Base-by-base conservation (phyloP, 1,140 invertebrate species). In the Archivesica marissinica region DNA sequence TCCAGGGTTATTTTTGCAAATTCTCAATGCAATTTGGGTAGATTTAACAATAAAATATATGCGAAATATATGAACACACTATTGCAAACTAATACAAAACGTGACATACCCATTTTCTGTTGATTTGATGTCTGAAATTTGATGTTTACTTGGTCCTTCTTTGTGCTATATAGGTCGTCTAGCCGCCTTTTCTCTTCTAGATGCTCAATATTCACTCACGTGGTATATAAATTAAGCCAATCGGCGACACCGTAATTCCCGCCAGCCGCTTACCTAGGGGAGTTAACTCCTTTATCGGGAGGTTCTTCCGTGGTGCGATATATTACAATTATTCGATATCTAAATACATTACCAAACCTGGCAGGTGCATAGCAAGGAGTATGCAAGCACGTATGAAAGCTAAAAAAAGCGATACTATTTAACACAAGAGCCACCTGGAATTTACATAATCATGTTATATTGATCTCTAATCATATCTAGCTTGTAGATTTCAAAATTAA, bases 101-200 rank as follows among this genome's bases (percentile, higher is more conserved):
- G 39, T 56, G 39, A 83, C 80, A 61, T 74, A 83, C 80, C 80
- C 80, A 83, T 83, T 83, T 83, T 83, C 15, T 38, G 23, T 44
- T 41, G 20, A 47, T 50, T 79, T 64, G 39, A 39, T 68, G 28
- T 38, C 64, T n/a, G 44, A 74, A 70, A 74, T 38, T 38, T 47
- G 28, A 39, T 39, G 25, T 39, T 50, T 41, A 15, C 11, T 72
- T 35, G 25, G 13, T 82, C 68, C 68, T 83, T 83, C 80, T 83
- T 83, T 83, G 80, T 83, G 68, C 68, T 75, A 83, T 83, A 56
- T 83, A 83, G 80, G 80, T 83, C 68, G 80, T 83, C 68, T 75
- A 39, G 66, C 80, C 80, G 80, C 80, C 80, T 83, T 83, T 82
- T 83, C 76, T 9, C 70, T 74, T 64, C 59, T 72, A 72, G 66